Conservation (phyloP, 2,888 invertebrate species). For the Helleia helle region DNA sequence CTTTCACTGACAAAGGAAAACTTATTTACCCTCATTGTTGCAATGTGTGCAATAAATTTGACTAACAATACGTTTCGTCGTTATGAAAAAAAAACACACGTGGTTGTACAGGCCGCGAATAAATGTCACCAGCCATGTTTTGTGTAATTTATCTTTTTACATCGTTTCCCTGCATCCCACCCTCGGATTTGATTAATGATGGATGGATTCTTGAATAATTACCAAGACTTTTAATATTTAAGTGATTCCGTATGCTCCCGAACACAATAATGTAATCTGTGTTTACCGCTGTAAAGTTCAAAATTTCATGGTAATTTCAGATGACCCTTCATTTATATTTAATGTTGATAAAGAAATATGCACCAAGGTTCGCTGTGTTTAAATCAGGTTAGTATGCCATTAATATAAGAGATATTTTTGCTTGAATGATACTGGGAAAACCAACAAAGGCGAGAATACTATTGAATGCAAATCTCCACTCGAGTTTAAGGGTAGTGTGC, state of each 20-base stretch:
- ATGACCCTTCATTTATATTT: constrained; percentile 55
- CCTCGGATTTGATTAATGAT: constrained; percentile 70
- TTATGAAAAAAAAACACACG: constrained; percentile 33
- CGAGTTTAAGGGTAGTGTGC: constrained; percentile 70
- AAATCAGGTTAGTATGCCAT: constrained; percentile 18
- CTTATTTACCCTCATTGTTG: constrained; percentile 17
- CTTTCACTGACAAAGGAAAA: no score
- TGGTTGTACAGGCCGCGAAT: constrained; percentile 39
- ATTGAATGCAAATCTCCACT: constrained; percentile 72
- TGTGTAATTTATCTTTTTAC: constrained; percentile 71
- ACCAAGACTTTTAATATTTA: constrained; percentile 74
- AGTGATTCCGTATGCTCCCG: constrained; percentile 47
- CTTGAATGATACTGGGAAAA: constrained; percentile 27
- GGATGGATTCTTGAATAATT: constrained; percentile 75
- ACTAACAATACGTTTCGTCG: constrained; percentile 38
- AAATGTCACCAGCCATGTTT: constrained; percentile 58
- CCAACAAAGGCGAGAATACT: constrained; percentile 56
- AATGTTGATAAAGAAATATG: constrained; percentile 31
- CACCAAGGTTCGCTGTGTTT: constrained; percentile 5
- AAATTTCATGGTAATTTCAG: constrained; percentile 31
- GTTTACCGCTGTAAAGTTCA: constrained; percentile 28
- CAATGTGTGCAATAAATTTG: constrained; percentile 35
- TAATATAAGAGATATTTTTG: constrained; percentile 25
- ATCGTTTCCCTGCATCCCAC: constrained; percentile 57
- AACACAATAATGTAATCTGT: constrained; percentile 30